A percentile compares a stretch with the other conserved stretches of the same genome.
These are phyloP conservation scores for Sinotaia quadrata DNA, from an alignment of 2,888 invertebrate genomes.

Conservation along the genomic window DNA sequence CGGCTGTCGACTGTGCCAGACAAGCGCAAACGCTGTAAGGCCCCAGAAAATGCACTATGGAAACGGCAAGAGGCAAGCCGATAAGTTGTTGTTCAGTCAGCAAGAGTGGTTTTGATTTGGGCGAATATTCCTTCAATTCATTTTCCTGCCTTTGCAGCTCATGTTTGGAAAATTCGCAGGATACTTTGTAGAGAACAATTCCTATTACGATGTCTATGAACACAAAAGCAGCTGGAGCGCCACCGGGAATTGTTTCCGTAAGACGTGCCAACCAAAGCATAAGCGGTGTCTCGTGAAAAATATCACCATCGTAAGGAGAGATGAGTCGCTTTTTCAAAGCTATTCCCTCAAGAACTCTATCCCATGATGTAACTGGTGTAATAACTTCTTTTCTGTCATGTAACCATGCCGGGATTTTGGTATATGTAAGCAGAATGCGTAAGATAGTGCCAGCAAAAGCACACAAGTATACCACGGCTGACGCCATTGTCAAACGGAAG, in stretches of 20 bases:
- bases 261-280: slow-evolving; percentile 32
- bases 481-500: slow-evolving; percentile 26
- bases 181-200: slow-evolving; percentile 80
- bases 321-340: slow-evolving; percentile 83
- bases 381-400: slow-evolving; percentile 49
- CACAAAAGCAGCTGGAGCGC: slow-evolving; percentile 17
- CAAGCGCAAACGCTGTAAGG: slow-evolving; percentile 91
- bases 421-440: slow-evolving; percentile 45
- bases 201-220: slow-evolving; percentile 85
- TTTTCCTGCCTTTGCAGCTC: slow-evolving; percentile 33
- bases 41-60: slow-evolving; percentile 83
- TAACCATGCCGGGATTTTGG: slow-evolving; percentile 49
- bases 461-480: slow-evolving; percentile 31
- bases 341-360: slow-evolving; percentile 87
- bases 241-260: slow-evolving; percentile 15
- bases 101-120: slow-evolving; percentile 24
- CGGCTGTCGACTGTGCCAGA: slow-evolving; percentile 90
- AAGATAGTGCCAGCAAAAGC: slow-evolving; percentile 45
- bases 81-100: slow-evolving; percentile 13
- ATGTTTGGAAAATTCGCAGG: slow-evolving; percentile 79
- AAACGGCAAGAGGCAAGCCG: slow-evolving; percentile 28
- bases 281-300: slow-evolving; percentile 82
- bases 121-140: slow-evolving; percentile 27
- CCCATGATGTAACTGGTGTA: slow-evolving; percentile 59
- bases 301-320: slow-evolving; percentile 87